These are phyloP conservation scores for Tupiocoris notatus DNA, from an alignment of 2,888 invertebrate species.

Conservation along the genomic window DNA sequence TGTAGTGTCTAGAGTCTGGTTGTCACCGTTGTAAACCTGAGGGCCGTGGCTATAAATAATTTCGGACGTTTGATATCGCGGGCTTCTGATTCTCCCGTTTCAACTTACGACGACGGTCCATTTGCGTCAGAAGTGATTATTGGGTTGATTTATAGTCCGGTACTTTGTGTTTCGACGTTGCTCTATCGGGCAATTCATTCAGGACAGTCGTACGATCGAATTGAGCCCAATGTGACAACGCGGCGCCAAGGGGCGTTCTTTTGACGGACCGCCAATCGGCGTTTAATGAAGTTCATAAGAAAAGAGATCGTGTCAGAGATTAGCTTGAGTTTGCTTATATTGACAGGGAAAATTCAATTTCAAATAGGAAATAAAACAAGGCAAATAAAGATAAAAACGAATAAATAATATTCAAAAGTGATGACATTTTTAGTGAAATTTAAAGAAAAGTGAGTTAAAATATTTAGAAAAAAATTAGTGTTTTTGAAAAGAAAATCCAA, in stretches of 20 bases:
- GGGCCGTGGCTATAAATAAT: slow-evolving; percentile 19
- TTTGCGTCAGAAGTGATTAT: not conserved
- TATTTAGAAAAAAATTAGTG: too few relatives aligned
- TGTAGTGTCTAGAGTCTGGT: slow-evolving; percentile 10
- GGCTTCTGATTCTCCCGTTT: not conserved
- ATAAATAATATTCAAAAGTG: too few relatives aligned
- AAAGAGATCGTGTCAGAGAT: too few relatives aligned
- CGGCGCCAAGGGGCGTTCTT: not conserved
- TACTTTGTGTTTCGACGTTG: not conserved
- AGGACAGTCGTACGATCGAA: not conserved
- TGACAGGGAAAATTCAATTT: too few relatives aligned
- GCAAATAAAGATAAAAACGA: too few relatives aligned
- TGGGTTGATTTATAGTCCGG: not conserved
- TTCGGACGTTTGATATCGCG: slow-evolving; percentile 3
- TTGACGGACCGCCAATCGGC: not conserved
- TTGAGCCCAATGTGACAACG: not conserved
- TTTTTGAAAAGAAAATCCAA: too few relatives aligned
- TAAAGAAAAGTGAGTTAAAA: too few relatives aligned
- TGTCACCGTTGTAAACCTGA: slow-evolving; percentile 27
- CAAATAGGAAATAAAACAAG: too few relatives aligned
- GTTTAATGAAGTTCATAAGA: too few relatives aligned
- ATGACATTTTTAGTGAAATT: too few relatives aligned
- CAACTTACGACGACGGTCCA: not conserved
- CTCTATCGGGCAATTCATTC: not conserved
- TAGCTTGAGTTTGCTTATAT: too few relatives aligned